These are phyloP conservation scores for Saimiri boliviensis DNA, from an alignment of 2,113 vertebrate species.

Conservation along the genomic window DNA sequence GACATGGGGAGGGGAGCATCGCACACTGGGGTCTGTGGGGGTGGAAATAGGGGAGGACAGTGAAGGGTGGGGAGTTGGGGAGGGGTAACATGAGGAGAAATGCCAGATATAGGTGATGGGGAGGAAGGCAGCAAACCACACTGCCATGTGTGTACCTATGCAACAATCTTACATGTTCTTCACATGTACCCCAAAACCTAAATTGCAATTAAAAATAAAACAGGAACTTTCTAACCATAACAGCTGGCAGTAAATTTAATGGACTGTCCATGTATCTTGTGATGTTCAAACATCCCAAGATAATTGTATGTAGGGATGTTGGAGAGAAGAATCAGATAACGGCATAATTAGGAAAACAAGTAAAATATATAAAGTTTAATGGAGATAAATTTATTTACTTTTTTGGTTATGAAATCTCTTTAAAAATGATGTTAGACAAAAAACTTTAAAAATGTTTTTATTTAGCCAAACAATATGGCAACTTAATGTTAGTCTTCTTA, in stretches of 20 bases:
- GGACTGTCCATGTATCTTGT: not conserved
- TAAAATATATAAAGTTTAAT: not conserved
- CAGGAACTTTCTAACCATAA: not conserved
- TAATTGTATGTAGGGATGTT: not conserved
- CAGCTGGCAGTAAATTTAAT: not conserved
- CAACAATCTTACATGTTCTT: too few species aligned
- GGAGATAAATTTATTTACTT: not conserved
- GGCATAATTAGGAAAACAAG: not conserved
- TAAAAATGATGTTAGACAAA: not conserved
- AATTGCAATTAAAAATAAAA: not conserved
- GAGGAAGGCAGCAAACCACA: too few species aligned
- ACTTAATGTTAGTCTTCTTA: not conserved
- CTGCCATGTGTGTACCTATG: too few species aligned
- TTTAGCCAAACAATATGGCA: not conserved
- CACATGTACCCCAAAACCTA: too few species aligned
- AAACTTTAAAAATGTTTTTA: not conserved
- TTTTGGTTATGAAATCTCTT: not conserved
- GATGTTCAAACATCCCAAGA: not conserved
- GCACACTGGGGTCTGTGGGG: too few species aligned
- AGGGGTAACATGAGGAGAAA: too few species aligned
- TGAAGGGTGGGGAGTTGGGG: too few species aligned
- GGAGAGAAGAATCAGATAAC: not conserved
- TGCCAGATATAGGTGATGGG: too few species aligned
- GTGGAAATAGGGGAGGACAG: too few species aligned
- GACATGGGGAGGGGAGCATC: too few species aligned